Conservation (phyloP, 2,113 vertebrate genomes). For the Saimiri boliviensis region DNA sequence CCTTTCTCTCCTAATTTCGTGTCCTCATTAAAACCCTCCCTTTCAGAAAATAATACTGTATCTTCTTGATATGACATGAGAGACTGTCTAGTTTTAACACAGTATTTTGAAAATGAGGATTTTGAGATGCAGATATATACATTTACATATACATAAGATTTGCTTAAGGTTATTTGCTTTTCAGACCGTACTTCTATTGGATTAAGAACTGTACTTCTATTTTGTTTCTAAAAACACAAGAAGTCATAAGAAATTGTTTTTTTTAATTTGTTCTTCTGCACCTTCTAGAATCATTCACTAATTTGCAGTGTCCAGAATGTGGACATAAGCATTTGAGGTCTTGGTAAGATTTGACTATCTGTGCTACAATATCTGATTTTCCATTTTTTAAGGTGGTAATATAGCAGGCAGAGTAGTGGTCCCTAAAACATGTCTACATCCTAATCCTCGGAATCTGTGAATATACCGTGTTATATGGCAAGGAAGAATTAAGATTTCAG, state of each 20-base stretch:
- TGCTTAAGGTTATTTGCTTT: background rate
- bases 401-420: background rate
- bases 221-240: background rate
- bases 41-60: background rate
- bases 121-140: background rate
- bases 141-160: constrained; percentile 11
- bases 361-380: background rate
- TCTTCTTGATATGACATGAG: background rate
- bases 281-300: background rate
- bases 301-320: background rate
- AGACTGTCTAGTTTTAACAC: background rate
- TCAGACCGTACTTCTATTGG: background rate
- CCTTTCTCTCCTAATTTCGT: background rate
- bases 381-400: background rate
- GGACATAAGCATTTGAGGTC: background rate
- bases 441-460: background rate
- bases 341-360: background rate
- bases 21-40: background rate
- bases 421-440: background rate
- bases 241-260: background rate
- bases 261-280: background rate
- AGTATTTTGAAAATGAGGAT: background rate
- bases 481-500: background rate
- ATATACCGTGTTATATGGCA: background rate
- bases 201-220: background rate